Evolutionary conservation across 1,140 invertebrate species (phyloP).

Genomic region (Zaprionus ghesquierei): DNA sequence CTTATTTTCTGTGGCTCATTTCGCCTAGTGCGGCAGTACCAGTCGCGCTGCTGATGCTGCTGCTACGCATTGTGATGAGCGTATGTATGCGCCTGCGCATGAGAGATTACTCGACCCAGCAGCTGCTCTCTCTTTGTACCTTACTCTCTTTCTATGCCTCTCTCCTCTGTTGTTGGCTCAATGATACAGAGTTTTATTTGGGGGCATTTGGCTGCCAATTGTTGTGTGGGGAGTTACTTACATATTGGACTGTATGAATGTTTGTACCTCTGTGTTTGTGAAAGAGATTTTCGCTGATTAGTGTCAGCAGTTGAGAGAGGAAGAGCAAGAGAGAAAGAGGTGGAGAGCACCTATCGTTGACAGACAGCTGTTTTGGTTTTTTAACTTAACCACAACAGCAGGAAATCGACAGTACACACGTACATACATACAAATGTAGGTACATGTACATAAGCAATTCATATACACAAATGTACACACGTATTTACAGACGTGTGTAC

Average conservation of each 20-base stretch:
- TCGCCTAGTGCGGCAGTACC: not conserved
- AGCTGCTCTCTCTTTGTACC: slow-evolving; percentile 15
- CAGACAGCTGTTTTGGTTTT: slow-evolving; percentile 68
- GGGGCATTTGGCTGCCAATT: slow-evolving; percentile 45
- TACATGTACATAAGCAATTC: not conserved
- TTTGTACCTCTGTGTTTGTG: slow-evolving; percentile 33
- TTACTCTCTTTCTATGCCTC: slow-evolving; percentile 27
- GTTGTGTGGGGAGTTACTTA: slow-evolving; percentile 66
- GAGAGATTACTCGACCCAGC: slow-evolving; percentile 13
- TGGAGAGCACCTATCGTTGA: slow-evolving; percentile 29
- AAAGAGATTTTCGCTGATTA: slow-evolving; percentile 23
- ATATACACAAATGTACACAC: not conserved
- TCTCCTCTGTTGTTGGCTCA: not conserved
- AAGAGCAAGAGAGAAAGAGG: not conserved
- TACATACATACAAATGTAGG: not conserved
- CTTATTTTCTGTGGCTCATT: slow-evolving; percentile 1
- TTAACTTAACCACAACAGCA: slow-evolving; percentile 55
- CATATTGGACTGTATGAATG: not conserved
- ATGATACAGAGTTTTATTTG: slow-evolving; percentile 6
- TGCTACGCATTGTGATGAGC: slow-evolving; percentile 31
- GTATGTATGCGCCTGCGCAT: slow-evolving; percentile 19
- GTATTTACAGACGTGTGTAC: not conserved
- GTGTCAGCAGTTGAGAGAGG: slow-evolving; percentile 7
- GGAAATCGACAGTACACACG: slow-evolving; percentile 30
- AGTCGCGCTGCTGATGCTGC: not conserved